These are phyloP conservation scores for Sturnira hondurensis DNA, from an alignment of 2,113 vertebrate species.

Conservation along the genomic window DNA sequence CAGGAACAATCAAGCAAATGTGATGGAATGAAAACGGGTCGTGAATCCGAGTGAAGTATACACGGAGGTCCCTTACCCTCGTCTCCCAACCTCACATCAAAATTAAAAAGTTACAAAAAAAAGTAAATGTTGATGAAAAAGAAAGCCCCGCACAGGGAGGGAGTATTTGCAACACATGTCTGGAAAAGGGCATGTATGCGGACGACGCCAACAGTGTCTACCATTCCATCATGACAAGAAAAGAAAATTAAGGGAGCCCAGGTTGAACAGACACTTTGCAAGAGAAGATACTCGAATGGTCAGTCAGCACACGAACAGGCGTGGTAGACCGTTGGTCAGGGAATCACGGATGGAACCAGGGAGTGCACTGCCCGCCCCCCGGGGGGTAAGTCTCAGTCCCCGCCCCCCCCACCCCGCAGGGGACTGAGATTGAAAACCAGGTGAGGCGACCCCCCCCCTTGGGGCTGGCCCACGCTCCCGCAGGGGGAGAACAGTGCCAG, in stretches of 20 bases:
- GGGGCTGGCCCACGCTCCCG: fast-evolving
- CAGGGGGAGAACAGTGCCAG: fast-evolving
- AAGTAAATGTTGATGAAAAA: neutral
- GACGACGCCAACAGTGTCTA: neutral
- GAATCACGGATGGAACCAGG: neutral
- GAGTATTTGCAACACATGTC: neutral
- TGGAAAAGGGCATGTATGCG: neutral
- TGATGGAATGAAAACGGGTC: too few species aligned
- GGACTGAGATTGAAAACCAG: fast-evolving
- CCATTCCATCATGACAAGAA: neutral
- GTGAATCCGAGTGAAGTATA: neutral
- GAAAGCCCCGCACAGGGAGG: neutral
- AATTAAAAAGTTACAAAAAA: neutral
- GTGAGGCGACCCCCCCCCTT: fast-evolving
- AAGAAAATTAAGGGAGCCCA: neutral
- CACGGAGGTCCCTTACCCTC: neutral
- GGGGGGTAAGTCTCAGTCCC: too few species aligned
- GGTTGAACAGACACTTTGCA: neutral
- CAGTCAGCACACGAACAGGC: neutral
- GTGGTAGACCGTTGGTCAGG: neutral
- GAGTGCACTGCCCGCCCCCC: fast-evolving
- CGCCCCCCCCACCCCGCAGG: too few species aligned
- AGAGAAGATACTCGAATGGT: neutral
- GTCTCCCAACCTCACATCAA: too few species aligned
- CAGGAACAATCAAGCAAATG: neutral